Conservation (phyloP, 2,797 vertebrate genomes). For the Prunella strophiata region DNA sequence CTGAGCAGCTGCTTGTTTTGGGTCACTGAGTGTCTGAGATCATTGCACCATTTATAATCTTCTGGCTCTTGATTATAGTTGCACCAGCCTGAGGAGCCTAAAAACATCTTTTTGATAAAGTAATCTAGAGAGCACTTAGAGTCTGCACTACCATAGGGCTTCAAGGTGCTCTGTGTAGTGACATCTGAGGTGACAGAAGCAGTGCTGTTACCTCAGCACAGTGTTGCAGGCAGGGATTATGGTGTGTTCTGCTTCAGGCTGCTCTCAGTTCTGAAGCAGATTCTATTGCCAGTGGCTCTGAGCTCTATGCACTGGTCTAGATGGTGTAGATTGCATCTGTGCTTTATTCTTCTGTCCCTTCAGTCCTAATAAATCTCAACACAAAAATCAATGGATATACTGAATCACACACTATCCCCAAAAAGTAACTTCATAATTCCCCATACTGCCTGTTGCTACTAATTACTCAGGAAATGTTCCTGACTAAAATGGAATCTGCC, state of each 20-base stretch:
- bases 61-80: not conserved
- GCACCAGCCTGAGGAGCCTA: not conserved
- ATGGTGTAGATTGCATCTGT: fast-evolving
- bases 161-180: not conserved
- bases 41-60: not conserved
- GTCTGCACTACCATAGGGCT: not conserved
- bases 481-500: not conserved
- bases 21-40: fast-evolving
- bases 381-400: not conserved
- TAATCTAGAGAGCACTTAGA: not conserved
- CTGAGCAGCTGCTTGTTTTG: not conserved
- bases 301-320: not conserved
- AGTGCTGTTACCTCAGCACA: not conserved
- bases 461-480: not conserved
- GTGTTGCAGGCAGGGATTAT: not conserved
- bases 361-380: not conserved
- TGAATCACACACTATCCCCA: fast-evolving
- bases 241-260: not conserved
- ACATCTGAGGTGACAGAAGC: not conserved
- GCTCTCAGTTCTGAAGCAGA: not conserved
- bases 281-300: not conserved
- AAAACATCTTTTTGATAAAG: fast-evolving
- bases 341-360: not conserved
- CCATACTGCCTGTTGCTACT: not conserved
- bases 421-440: not conserved